phyloP scores from a whole-genome alignment of 1,140 invertebrate genomes.

The Onthophagus taurus region DNA sequence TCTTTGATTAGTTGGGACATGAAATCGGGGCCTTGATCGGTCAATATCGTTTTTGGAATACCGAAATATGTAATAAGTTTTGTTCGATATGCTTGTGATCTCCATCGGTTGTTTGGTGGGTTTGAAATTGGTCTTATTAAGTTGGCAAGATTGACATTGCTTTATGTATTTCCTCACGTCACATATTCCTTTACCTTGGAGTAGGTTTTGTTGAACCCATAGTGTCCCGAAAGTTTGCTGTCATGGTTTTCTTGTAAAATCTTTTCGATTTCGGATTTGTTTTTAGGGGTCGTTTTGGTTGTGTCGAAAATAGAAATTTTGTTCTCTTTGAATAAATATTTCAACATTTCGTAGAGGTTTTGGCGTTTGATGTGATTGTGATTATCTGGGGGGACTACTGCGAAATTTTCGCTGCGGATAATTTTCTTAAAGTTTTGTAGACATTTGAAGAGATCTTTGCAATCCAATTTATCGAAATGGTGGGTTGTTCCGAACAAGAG shows the following conservation, averaged over 20 bases:
- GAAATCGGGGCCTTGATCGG: constrained; percentile 32
- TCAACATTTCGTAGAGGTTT: constrained; percentile 16
- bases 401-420: neutral
- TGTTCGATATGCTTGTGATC: constrained; percentile 28
- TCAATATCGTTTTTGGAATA: constrained; percentile 14
- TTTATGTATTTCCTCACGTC: constrained; percentile 32
- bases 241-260: constrained; percentile 34
- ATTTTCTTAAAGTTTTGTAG: neutral
- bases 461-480: constrained; percentile 3
- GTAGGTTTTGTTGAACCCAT: constrained; percentile 28
- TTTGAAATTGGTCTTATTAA: constrained; percentile 26
- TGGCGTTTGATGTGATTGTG: constrained; percentile 19
- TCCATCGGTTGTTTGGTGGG: constrained; percentile 25
- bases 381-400: neutral
- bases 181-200: constrained; percentile 29
- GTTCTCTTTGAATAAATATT: constrained; percentile 15
- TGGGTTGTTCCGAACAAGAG: neutral
- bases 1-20: constrained; percentile 28
- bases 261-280: constrained; percentile 25
- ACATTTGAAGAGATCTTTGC: neutral
- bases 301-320: constrained; percentile 14
- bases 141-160: constrained; percentile 26
- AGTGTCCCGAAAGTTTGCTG: constrained; percentile 25
- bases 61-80: constrained; percentile 14
- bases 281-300: neutral